Evolutionary conservation across 2,113 vertebrate species (phyloP).

Genomic region (Halichoeres trimaculatus): DNA sequence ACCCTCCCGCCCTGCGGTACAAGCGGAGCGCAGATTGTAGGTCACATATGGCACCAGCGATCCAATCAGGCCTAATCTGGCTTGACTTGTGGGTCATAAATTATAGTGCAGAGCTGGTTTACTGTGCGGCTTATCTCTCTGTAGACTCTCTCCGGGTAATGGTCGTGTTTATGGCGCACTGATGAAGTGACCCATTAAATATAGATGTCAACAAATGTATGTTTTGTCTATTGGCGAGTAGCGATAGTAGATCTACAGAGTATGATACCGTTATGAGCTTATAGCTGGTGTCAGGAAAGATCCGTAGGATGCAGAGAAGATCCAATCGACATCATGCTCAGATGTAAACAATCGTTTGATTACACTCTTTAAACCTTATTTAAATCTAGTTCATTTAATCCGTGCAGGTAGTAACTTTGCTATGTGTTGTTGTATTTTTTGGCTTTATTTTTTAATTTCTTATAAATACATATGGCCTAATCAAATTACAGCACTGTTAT

Average conservation of each 20-base stretch:
- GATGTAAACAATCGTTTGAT: too few species aligned
- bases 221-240: constrained; percentile 13
- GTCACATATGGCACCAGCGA: constrained; percentile 85
- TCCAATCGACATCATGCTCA: background rate
- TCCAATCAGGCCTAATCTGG: constrained; percentile 85
- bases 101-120: constrained; percentile 78
- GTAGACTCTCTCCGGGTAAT: constrained; percentile 50
- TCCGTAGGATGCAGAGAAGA: background rate
- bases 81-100: constrained; percentile 80
- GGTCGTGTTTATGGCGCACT: constrained; percentile 50
- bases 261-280: background rate
- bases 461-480: too few species aligned
- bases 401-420: too few species aligned
- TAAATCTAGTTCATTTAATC: too few species aligned
- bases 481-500: too few species aligned
- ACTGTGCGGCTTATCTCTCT: constrained; percentile 66
- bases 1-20: constrained; percentile 75
- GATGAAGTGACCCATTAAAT: constrained; percentile 63
- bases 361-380: too few species aligned
- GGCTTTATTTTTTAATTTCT: too few species aligned
- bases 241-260: constrained; percentile 20
- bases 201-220: constrained; percentile 56
- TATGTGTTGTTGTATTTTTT: too few species aligned
- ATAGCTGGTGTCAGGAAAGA: background rate
- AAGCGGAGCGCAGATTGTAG: constrained; percentile 81